These are phyloP conservation scores for Perca schrenkii DNA, from an alignment of 2,113 vertebrate species.

Conservation along the genomic window DNA sequence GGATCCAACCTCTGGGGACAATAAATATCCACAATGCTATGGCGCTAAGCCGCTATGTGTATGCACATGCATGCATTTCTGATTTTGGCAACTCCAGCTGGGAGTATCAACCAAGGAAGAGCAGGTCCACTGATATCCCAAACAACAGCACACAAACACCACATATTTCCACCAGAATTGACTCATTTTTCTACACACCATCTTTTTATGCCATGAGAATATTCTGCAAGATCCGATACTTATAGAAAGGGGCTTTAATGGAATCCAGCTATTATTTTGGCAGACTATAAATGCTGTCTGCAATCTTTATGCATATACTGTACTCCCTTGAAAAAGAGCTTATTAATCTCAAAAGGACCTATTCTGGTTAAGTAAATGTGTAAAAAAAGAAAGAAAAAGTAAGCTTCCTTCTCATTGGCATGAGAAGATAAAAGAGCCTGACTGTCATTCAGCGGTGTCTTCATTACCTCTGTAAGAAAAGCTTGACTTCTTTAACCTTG, in stretches of 20 bases:
- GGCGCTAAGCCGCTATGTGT: not conserved
- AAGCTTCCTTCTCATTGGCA: not conserved
- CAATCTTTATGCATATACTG: not conserved
- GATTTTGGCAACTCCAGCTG: not conserved
- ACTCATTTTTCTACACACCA: not conserved
- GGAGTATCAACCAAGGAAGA: not conserved
- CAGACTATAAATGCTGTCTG: not conserved
- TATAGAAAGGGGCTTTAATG: not conserved
- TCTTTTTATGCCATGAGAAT: not conserved
- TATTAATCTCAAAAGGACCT: not conserved
- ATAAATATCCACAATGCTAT: too few species aligned
- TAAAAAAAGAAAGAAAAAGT: too few species aligned
- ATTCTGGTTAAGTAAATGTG: not conserved
- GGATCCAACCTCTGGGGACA: not conserved
- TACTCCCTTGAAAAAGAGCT: not conserved
- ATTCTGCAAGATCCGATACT: not conserved
- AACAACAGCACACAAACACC: not conserved
- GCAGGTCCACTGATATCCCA: not conserved
- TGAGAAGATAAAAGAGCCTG: not conserved
- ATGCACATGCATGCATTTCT: too few species aligned
- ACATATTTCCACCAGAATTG: too few species aligned
- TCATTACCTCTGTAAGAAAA: constrained; percentile 1
- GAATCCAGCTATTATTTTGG: not conserved
- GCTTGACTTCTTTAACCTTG: constrained; percentile 37
- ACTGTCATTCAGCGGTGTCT: constrained; percentile 13